phyloP scores from a whole-genome alignment of 2,797 vertebrate species.

The Sciurus carolinensis region DNA sequence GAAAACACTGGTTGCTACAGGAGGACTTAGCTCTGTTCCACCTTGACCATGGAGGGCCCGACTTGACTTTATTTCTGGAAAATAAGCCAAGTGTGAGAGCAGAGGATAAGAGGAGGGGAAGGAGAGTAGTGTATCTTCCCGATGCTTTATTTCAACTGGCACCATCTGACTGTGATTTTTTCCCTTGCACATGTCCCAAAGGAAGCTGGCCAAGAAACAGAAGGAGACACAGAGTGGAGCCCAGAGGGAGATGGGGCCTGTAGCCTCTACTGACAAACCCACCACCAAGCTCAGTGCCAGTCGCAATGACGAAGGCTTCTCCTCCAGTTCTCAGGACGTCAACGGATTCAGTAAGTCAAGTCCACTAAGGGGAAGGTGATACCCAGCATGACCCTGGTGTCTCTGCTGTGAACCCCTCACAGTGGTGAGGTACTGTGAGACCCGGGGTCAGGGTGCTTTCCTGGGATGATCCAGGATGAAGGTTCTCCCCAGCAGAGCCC shows the following conservation, averaged over 20 bases:
- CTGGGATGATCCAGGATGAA: not conserved
- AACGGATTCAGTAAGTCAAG: conserved; percentile 97
- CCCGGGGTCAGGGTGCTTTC: not conserved
- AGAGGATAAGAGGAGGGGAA: not conserved
- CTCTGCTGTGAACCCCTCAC: not conserved
- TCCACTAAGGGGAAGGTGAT: conserved; percentile 44
- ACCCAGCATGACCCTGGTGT: not conserved
- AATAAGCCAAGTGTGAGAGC: conserved; percentile 71
- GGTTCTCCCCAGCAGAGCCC: not conserved
- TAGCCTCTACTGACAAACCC: conserved; percentile 95
- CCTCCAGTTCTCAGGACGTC: conserved; percentile 97
- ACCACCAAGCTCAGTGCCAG: conserved; percentile 95
- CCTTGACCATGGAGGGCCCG: not conserved
- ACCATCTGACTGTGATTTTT: conserved; percentile 89
- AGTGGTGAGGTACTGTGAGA: not conserved
- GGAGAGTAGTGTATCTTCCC: conserved; percentile 38
- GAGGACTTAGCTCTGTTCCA: not conserved
- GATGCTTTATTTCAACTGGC: conserved; percentile 55
- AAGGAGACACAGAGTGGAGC: conserved; percentile 98
- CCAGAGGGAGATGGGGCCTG: conserved; percentile 97
- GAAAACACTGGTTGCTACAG: not conserved
- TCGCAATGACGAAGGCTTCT: conserved; percentile 97
- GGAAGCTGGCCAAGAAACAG: conserved; percentile 99
- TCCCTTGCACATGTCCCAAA: conserved; percentile 90
- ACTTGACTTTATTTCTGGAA: conserved; percentile 57